Base-by-base conservation (phyloP, 2,113 vertebrate species). In the Sclerurus mexicanus region DNA sequence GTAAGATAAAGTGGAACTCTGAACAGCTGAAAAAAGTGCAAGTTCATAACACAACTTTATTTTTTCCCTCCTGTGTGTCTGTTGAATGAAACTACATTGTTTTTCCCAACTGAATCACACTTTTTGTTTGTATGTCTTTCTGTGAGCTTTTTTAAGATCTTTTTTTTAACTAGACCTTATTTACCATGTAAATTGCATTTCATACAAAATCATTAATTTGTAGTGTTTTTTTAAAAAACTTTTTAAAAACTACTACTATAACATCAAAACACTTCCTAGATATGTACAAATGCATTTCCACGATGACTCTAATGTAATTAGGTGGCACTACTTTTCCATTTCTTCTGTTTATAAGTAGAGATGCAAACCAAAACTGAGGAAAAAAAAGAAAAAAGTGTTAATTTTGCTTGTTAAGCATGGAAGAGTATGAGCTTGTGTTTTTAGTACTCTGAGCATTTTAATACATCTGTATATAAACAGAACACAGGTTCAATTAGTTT, bases 141-240 rank as follows among this genome's bases (percentile, higher is more conserved):
- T 64, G 5, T 23, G 24, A 82, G 9, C 3, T 69, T 58, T 82
- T 55, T 46, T 1, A 71, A 62, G 27, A 31, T 42, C 5, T 42
- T 28, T 72, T 63, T 59, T 84, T 71, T 10, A 35, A 37, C 10
- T 31, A 35, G 14, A 14, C 4, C 1, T 71, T 47, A 58, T 75
- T 73, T 73, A 35, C 15, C 1, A 8, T 13, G 4, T 44, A 16
- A 82, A 12, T 14, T 15, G 0, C 2, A 31, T 22, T 67, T 69
- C 7, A 39, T 39, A 63, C 4, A 63, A 56, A 89, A 42, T 33
- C 20, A 81, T 33, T 87, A 46, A 50, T 58, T 42, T 84, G 3
- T 39, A 53, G 7, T 6, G 1, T 2, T 84, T 53, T 39, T 44
- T 25, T 2, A 53, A 66, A 49, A 14, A 37, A 3, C 0, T 25